These are phyloP conservation scores for Epinephelus cyanopodus DNA, from an alignment of 2,113 vertebrate species.

Conservation along the genomic window DNA sequence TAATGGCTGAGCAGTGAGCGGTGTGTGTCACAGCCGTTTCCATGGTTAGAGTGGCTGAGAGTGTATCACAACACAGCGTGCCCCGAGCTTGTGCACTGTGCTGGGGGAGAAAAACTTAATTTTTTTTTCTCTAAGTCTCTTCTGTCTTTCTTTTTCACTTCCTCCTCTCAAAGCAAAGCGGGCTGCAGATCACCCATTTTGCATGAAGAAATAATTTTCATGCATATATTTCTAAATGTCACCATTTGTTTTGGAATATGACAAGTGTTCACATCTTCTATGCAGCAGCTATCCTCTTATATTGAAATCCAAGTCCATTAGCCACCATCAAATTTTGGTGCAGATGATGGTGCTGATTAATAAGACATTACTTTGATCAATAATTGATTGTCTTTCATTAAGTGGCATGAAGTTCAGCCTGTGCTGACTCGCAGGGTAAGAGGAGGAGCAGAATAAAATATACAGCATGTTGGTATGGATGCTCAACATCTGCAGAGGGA, in stretches of 20 bases:
- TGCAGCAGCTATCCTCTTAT: constrained; percentile 23
- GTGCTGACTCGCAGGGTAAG: constrained; percentile 8
- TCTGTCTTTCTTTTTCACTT: neutral
- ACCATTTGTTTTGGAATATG: constrained; percentile 12
- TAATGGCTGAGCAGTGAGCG: constrained; percentile 73
- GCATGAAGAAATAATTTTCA: constrained; percentile 6
- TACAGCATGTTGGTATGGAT: neutral
- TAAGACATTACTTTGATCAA: constrained; percentile 72
- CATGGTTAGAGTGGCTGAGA: constrained; percentile 68
- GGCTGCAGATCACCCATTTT: neutral
- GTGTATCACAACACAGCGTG: constrained; percentile 65
- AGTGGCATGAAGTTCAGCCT: constrained; percentile 45
- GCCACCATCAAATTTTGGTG: constrained; percentile 46
- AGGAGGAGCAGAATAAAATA: constrained; percentile 29
- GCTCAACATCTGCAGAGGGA: constrained; percentile 5
- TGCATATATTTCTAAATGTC: constrained; percentile 14
- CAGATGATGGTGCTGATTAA: constrained; percentile 68
- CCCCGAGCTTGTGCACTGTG: constrained; percentile 45
- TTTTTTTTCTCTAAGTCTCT: constrained; percentile 30
- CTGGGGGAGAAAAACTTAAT: neutral
- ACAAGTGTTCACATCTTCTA: constrained; percentile 20
- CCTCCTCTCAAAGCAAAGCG: neutral
- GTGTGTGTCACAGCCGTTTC: constrained; percentile 74
- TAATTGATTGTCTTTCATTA: constrained; percentile 73
- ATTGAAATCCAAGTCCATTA: constrained; percentile 59